Evolutionary conservation across 2,888 invertebrate species (phyloP).

Genomic region (Fissipunctia ypsillon): DNA sequence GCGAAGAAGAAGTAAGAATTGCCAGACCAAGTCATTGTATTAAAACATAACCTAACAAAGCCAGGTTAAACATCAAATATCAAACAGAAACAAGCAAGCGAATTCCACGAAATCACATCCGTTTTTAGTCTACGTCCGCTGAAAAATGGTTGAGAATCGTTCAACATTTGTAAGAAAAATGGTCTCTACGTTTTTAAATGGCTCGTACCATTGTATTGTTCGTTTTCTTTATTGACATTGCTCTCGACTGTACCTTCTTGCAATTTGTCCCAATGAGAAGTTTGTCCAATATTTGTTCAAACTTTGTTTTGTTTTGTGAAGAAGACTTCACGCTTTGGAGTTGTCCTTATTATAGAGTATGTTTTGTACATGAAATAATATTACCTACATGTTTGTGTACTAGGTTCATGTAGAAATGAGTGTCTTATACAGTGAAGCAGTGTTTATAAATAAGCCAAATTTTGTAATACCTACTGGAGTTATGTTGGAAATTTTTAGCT

Average conservation of each 20-base stretch:
- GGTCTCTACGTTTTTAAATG: slow-evolving; percentile 11
- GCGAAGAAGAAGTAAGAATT: neutral
- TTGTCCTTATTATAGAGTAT: neutral
- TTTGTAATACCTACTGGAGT: neutral
- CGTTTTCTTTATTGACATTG: slow-evolving; percentile 34
- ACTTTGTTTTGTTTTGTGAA: slow-evolving; percentile 9
- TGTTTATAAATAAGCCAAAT: neutral
- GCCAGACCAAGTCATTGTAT: neutral
- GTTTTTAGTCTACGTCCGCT: neutral
- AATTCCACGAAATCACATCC: neutral
- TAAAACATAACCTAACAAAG: neutral
- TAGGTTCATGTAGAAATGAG: neutral
- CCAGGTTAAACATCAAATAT: neutral
- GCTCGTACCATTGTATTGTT: slow-evolving; percentile 16
- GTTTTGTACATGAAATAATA: slow-evolving; percentile 1
- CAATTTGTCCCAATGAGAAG: slow-evolving; percentile 31
- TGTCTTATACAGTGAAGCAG: neutral
- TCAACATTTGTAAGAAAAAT: slow-evolving; percentile 23
- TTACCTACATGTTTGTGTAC: neutral
- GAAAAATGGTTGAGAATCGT: slow-evolving; percentile 29
- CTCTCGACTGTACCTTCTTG: slow-evolving; percentile 34
- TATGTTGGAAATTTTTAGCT: neutral
- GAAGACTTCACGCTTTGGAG: neutral
- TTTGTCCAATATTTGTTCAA: slow-evolving; percentile 38
- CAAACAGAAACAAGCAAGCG: slow-evolving; percentile 1